Percentiles rank a stretch among this genome's conserved stretches.
phyloP scores from a whole-genome alignment of 2,113 vertebrate genomes.

The Smithornis capensis region DNA sequence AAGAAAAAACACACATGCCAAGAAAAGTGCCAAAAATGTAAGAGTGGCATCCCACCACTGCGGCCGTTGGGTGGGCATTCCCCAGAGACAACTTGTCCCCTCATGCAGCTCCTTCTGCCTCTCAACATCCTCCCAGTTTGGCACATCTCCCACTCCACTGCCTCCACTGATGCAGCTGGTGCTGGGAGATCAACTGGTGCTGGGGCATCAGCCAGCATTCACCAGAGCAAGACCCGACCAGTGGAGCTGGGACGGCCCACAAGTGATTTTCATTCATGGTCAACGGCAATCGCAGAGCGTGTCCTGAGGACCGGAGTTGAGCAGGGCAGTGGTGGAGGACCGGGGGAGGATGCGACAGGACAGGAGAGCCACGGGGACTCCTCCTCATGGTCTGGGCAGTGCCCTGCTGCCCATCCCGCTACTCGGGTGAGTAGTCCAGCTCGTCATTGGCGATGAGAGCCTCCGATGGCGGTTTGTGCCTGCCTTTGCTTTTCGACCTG shows the following conservation, averaged over 20 bases:
- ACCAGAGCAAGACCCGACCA: not conserved
- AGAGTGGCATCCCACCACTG: not conserved
- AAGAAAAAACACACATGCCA: not conserved
- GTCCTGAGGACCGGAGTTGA: constrained; percentile 40
- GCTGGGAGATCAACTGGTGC: not conserved
- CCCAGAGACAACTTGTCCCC: not conserved
- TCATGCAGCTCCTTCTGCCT: not conserved
- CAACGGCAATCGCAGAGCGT: not conserved
- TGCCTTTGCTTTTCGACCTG: constrained; percentile 84
- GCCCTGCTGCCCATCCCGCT: not conserved
- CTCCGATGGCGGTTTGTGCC: constrained; percentile 80
- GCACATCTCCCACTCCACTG: not conserved
- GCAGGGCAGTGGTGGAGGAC: constrained; percentile 17
- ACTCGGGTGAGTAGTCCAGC: constrained; percentile 83
- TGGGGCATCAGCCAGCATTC: not conserved
- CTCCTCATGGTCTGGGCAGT: not conserved
- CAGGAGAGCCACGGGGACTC: constrained; percentile 28
- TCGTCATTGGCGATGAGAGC: constrained; percentile 86
- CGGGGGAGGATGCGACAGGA: constrained; percentile 27
- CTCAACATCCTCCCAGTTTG: not conserved
- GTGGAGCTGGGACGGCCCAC: not conserved
- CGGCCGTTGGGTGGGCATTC: fast-evolving
- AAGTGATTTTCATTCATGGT: not conserved
- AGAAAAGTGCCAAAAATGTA: not conserved
- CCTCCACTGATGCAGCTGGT: not conserved